Percentiles rank a stretch among this genome's conserved stretches.
These are phyloP conservation scores for Bombus consobrinus DNA, from an alignment of 1,140 invertebrate species.

Conservation along the genomic window DNA sequence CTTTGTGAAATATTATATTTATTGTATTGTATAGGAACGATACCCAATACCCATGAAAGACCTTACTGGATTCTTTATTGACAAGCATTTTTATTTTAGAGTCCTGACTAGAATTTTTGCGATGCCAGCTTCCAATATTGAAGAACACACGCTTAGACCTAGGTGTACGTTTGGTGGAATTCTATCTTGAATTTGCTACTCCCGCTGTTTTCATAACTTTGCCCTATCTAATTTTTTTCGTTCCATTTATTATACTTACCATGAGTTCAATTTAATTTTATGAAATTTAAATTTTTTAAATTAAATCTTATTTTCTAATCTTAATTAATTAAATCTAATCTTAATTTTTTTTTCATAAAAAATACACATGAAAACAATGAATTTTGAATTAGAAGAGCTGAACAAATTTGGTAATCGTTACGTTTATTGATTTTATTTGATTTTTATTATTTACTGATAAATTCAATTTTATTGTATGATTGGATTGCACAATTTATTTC, in stretches of 20 bases:
- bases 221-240: not conserved
- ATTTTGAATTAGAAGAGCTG: too few relatives aligned
- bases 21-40: not conserved
- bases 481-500: not conserved
- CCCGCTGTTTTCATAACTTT: not conserved
- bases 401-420: too few relatives aligned
- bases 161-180: not conserved
- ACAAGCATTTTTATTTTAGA: slow-evolving; percentile 7
- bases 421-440: not conserved
- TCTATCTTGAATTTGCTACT: not conserved
- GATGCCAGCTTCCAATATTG: slow-evolving; percentile 7
- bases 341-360: not conserved
- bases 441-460: not conserved
- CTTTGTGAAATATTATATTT: too few relatives aligned
- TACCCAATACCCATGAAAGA: not conserved
- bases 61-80: not conserved
- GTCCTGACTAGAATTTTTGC: slow-evolving; percentile 3
- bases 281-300: not conserved
- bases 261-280: not conserved
- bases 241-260: not conserved
- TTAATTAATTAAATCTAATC: too few relatives aligned
- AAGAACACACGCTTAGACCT: not conserved
- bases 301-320: too few relatives aligned
- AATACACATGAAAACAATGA: too few relatives aligned
- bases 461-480: not conserved